These are phyloP conservation scores for Neomorphus geoffroyi DNA, from an alignment of 2,797 vertebrate species.

Conservation along the genomic window DNA sequence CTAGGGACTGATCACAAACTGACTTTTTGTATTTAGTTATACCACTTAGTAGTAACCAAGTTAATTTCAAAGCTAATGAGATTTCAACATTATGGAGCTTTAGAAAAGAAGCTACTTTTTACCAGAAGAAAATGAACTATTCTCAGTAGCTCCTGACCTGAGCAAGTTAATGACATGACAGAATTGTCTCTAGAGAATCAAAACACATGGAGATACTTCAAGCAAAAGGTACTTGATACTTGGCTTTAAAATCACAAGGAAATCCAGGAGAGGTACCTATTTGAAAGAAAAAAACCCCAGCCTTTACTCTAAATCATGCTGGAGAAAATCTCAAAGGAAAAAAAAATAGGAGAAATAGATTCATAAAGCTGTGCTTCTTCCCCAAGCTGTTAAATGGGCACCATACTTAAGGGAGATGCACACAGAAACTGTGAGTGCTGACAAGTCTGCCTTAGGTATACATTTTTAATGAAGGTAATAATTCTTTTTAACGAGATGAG, in stretches of 20 bases:
- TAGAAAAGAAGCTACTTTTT: neutral
- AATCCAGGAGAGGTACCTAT: neutral
- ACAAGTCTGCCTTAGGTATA: neutral
- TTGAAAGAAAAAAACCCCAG: neutral
- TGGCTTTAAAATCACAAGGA: neutral
- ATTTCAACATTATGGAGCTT: neutral
- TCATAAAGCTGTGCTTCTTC: neutral
- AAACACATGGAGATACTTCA: neutral
- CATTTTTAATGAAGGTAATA: neutral
- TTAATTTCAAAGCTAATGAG: neutral
- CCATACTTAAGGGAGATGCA: neutral
- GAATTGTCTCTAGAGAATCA: neutral
- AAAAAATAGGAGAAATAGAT: neutral
- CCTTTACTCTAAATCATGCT: neutral
- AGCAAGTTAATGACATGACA: neutral
- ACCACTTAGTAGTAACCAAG: neutral
- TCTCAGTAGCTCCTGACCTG: neutral
- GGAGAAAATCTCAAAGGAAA: neutral
- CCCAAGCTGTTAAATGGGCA: neutral
- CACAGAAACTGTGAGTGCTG: neutral
- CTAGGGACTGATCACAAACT: neutral
- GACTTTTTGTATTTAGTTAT: neutral
- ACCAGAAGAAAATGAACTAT: conserved; percentile 13
- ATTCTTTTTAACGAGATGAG: neutral
- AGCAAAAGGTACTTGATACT: neutral